Evolutionary conservation across 1,140 invertebrate genomes (phyloP), one percentile per base, ranked within the genome.

Genomic region (Pseudomyrmex concolor): DNA sequence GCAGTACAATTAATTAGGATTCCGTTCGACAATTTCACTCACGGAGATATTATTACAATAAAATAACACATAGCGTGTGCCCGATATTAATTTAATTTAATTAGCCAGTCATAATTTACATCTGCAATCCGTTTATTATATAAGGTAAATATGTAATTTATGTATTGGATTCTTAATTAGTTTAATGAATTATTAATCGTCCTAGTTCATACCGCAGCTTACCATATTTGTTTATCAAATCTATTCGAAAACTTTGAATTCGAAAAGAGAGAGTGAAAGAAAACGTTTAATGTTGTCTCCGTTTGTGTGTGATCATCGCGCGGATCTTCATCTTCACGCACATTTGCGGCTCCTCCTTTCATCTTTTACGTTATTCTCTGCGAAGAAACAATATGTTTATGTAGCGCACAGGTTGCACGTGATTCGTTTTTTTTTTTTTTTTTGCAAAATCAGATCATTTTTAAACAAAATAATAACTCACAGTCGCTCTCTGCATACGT

Each of bases 61-160:
- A 80, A 80, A 80, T 71, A 70, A 13, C 60, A 70, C 54, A n/a
- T n/a, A 71, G 54, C 43, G 8, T 68, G 54, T 70, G 25, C 67
- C 10, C 66, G 19, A 71, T 80, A 80, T 80, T 80, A 71, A 80
- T 80, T 80, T 80, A 80, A 80, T 60, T 80, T 71, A 80, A 80
- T 80, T 71, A 71, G 76, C 59, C 76, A 59, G 43, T 59, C 66
- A 25, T 80, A 45, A 80, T 80, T 70, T 80, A 80, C 66, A 80
- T 80, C 4, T 70, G 43, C 54, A 80, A 70, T 80, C 43, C 43
- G 76, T 80, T 71, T 60, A 78, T 70, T 57, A 43, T 78, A 34
- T 59, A 71, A 59, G 51, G 71, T 71, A 78, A 68, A 57, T 48
- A 60, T 12, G 54, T 60, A 43, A 71, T 71, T 71, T 48, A 51